A percentile compares a stretch with the other conserved stretches of the same genome.
phyloP scores from a whole-genome alignment of 2,888 invertebrate genomes.

The Acholoe squamosa region DNA sequence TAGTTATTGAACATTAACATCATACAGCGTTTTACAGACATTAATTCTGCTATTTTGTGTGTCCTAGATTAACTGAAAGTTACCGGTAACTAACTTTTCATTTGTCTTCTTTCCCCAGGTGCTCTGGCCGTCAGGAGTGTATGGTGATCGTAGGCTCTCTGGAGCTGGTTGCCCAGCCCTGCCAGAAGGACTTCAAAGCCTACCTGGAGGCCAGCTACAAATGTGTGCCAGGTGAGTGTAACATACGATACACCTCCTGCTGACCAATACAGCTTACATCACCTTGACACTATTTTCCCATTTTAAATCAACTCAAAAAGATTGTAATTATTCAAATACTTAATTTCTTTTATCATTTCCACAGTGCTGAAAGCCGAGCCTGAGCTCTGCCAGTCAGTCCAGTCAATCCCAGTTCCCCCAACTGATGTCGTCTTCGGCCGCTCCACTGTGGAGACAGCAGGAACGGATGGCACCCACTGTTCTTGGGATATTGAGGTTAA shows the following conservation, averaged over 20 bases:
- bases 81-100: background rate
- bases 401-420: background rate
- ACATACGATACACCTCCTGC: background rate
- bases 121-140: constrained; percentile 66
- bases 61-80: no score
- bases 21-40: no score
- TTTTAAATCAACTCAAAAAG: no score
- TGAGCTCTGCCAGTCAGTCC: constrained; percentile 57
- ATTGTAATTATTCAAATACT: no score
- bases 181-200: constrained; percentile 70
- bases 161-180: constrained; percentile 71
- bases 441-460: constrained; percentile 5
- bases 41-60: no score
- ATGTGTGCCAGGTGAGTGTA: constrained; percentile 68
- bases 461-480: constrained; percentile 9
- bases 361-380: constrained; percentile 5
- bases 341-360: background rate
- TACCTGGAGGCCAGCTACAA: constrained; percentile 70
- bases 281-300: background rate
- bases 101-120: constrained; percentile 1
- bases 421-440: constrained; percentile 24
- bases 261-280: background rate
- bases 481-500: constrained; percentile 23
- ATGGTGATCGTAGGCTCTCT: constrained; percentile 68
- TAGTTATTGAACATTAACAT: no score